Evolutionary conservation across 2,888 invertebrate genomes (phyloP).

Genomic region (Byasa hedistus): DNA sequence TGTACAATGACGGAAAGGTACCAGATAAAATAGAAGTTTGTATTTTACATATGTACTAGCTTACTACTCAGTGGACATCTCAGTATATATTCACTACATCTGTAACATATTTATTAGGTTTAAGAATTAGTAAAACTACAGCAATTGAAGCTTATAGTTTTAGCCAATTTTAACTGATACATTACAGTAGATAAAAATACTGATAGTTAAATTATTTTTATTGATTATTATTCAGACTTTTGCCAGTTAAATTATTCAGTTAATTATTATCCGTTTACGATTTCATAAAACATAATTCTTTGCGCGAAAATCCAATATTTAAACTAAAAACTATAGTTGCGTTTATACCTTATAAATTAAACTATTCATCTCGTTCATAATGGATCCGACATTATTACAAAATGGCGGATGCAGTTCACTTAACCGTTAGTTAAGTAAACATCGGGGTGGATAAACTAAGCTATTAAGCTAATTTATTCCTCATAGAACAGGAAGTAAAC

Average conservation of each 20-base stretch:
- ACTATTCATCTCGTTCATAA: background rate
- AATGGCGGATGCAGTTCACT: background rate
- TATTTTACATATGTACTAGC: too few species aligned
- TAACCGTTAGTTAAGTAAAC: background rate
- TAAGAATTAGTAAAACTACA: background rate
- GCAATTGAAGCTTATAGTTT: background rate
- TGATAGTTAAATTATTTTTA: too few species aligned
- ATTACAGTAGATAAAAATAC: too few species aligned
- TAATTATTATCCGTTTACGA: too few species aligned
- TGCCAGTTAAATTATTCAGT: too few species aligned
- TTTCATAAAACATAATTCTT: too few species aligned
- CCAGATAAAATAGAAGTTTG: too few species aligned
- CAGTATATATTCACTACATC: background rate
- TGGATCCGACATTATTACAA: background rate
- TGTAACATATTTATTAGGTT: background rate
- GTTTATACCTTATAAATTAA: background rate
- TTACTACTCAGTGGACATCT: too few species aligned
- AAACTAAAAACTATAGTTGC: background rate
- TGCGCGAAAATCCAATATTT: too few species aligned
- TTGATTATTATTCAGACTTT: too few species aligned
- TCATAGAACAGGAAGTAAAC: background rate
- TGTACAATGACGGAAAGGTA: conserved; percentile 17
- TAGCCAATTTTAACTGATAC: background rate
- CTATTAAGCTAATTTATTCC: background rate
- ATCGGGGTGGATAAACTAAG: background rate